Conservation (phyloP, 2,113 vertebrate genomes). For the Crocuta crocuta region DNA sequence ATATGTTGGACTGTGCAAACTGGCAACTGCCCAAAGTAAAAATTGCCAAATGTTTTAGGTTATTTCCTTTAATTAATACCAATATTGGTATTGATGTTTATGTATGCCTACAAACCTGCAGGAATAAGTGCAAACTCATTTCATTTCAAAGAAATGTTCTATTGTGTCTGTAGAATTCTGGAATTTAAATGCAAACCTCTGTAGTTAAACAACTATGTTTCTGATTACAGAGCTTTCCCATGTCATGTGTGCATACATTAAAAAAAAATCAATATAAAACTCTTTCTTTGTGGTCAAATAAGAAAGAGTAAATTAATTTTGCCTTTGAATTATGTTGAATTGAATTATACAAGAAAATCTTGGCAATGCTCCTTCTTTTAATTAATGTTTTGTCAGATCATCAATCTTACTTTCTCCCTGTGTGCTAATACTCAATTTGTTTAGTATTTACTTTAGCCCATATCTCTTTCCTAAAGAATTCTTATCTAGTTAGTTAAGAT, state of each 20-base stretch:
- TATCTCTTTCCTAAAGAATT: constrained; percentile 62
- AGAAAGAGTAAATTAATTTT: constrained; percentile 85
- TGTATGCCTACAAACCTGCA: constrained; percentile 51
- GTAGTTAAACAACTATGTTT: constrained; percentile 76
- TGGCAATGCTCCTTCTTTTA: constrained; percentile 79
- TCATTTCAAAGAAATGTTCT: constrained; percentile 60
- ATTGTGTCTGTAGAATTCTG: constrained; percentile 55
- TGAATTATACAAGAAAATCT: constrained; percentile 76
- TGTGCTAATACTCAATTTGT: constrained; percentile 76
- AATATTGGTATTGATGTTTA: constrained; percentile 75
- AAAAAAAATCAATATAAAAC: constrained; percentile 78
- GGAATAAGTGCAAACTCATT: constrained; percentile 71
- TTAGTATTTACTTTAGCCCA: constrained; percentile 78
- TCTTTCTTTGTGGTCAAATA: constrained; percentile 78
- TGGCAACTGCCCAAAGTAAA: constrained; percentile 77
- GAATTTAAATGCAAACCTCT: constrained; percentile 77
- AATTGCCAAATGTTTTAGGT: constrained; percentile 70
- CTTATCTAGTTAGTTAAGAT: constrained; percentile 74
- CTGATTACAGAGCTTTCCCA: constrained; percentile 45
- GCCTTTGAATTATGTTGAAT: constrained; percentile 79
- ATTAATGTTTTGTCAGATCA: constrained; percentile 85
- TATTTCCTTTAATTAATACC: constrained; percentile 82
- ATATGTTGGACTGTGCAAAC: constrained; percentile 64
- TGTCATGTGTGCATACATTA: constrained; percentile 62
- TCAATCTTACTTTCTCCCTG: constrained; percentile 80